Evolutionary conservation across 2,888 invertebrate species (phyloP), one percentile per base, ranked within the genome.

Genomic region (Laothoe populi): DNA sequence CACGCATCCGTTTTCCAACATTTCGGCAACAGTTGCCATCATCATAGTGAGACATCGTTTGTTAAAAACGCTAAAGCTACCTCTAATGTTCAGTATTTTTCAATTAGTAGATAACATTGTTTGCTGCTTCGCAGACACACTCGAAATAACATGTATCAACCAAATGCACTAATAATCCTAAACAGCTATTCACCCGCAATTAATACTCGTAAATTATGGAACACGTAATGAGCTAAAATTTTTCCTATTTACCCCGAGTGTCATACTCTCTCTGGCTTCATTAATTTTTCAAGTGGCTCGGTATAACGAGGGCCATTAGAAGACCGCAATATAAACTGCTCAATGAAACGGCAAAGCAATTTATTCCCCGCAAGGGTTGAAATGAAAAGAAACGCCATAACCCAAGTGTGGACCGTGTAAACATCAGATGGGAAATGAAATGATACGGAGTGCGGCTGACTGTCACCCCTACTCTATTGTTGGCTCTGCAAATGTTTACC

Each of bases 361-460:
- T 83, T 78, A 73, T 73, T 70, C 73, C 68, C 68, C 72, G 71
- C 70, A 65, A 68, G 70, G 74, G 74, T 70, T 73, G 71, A 61
- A 61, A 53, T 75, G 78, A 77, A 80, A 79, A 78, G 77, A 77
- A 77, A 79, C 70, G 72, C 73, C 70, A 73, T 70, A 70, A 70
- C 66, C 53, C 61, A 24, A 61, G 58, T 86, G 86, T 86, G 83
- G 85, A 81, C 86, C 79, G 77, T 68, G 82, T 81, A 84, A 87
- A 88, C 86, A 85, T 75, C 73, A 77, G 80, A 82, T 79, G 82
- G 81, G 85, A 83, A 84, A 85, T 83, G 86, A 86, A 87, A 87
- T 85, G 86, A 86, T 84, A 84, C 78, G 80, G 78, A 72, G 73
- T 69, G 65, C 66, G 60, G 59, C 69, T 69, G 67, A 78, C 77